Evolutionary conservation across 2,113 vertebrate species (phyloP), one percentile per base, ranked within the genome.

Genomic region (Genyomyrus donnyi): DNA sequence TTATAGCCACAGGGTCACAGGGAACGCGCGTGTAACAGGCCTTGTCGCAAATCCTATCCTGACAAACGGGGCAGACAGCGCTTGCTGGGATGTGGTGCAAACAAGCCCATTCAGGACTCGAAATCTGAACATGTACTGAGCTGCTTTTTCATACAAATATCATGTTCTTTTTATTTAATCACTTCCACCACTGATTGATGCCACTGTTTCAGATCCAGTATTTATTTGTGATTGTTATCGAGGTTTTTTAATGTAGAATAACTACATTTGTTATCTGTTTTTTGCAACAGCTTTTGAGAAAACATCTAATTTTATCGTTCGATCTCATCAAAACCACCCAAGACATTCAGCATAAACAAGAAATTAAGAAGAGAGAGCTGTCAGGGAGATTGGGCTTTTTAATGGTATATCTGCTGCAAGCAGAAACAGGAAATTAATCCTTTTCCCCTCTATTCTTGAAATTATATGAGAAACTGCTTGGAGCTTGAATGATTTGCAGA

Each of bases 401-500:
- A 87, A 52, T 24, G 10, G 15, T 19, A 13, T 27, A 45, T 52
- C 84, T 21, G 74, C 88, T 84, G 39, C 96, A 96, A 94, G 97
- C 94, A 90, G 85, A 88, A 93, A 94, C 96, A 96, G 53, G 95
- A 93, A 94, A 93, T 93, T 93, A 93, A 86, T 35, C 80, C 92
- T 91, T 91, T 94, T 93, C 91, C 91, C 92, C 89, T 92, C 93
- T 90, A 66, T 91, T 66, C 92, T 93, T 93, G 93, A 92, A 94
- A 93, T 94, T 93, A 91, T 90, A 10, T 35, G 93, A 46, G 77
- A 13, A 88, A 90, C 58, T 5, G 27, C 90, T 92, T 92, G 62
- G 93, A 86, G 85, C 83, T 48, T 88, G 83, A 92, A 94, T 95
- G 93, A 91, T 91, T 94, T 92, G 90, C 89, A 94, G 91, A 93